phyloP scores from a whole-genome alignment of 2,888 invertebrate genomes.

The Trypoxylon attenuatum region DNA sequence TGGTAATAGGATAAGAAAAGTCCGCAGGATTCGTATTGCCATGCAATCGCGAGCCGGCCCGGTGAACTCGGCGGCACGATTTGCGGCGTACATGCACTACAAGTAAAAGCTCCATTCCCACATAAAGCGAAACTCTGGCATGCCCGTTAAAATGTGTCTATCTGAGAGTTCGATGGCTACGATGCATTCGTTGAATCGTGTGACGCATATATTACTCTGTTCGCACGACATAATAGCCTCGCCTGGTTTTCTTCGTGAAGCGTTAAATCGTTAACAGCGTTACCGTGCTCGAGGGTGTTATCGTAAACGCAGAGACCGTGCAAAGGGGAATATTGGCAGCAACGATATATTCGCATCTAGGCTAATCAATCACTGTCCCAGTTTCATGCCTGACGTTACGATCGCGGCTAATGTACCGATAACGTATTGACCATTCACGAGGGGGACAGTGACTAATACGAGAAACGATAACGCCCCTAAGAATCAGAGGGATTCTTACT shows the following conservation, averaged over 20 bases:
- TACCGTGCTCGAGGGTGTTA: constrained; percentile 48
- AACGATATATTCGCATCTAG: constrained; percentile 10
- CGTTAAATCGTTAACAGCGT: constrained; percentile 43
- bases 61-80: constrained; percentile 18
- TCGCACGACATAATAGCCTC: constrained; percentile 14
- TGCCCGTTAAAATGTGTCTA: constrained; percentile 35
- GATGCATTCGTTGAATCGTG: constrained; percentile 35
- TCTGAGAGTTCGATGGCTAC: constrained; percentile 17
- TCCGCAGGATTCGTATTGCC: constrained; percentile 11
- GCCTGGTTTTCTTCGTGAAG: constrained; percentile 33
- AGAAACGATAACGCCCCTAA: constrained; percentile 1
- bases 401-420: constrained; percentile 6
- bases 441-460: neutral
- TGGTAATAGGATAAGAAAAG: no score
- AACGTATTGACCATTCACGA: neutral
- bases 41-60: neutral
- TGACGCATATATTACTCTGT: constrained; percentile 13
- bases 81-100: constrained; percentile 49
- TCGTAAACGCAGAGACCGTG: constrained; percentile 21
- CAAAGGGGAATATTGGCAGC: constrained; percentile 41
- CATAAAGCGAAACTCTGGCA: constrained; percentile 43
- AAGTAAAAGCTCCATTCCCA: constrained; percentile 49
- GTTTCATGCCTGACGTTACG: constrained; percentile 16
- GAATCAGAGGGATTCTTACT: constrained; percentile 5
- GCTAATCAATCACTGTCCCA: constrained; percentile 32